A percentile compares a stretch with the other conserved stretches of the same genome.
phyloP scores from a whole-genome alignment of 2,113 vertebrate species.

The Eubucco bourcierii region DNA sequence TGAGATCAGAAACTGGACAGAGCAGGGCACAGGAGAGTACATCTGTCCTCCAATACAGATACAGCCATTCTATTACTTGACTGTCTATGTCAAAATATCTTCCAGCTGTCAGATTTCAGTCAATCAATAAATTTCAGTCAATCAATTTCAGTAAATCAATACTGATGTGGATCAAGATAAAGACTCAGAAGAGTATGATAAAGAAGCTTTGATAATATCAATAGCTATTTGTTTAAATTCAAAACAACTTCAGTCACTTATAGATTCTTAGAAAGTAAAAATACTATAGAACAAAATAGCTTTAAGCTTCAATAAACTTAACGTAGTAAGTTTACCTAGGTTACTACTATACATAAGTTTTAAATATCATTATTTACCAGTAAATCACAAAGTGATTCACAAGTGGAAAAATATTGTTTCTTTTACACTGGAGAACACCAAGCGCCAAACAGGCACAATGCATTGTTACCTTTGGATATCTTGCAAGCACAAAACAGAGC shows the following conservation, averaged over 20 bases:
- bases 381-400: neutral
- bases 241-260: no score
- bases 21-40: neutral
- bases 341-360: neutral
- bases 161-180: accelerated
- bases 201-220: neutral
- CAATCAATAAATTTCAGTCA: no score
- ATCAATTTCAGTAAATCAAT: no score
- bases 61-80: neutral
- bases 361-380: neutral
- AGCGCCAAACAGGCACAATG: neutral
- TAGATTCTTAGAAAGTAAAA: neutral
- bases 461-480: neutral
- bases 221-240: neutral
- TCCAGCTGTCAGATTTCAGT: neutral
- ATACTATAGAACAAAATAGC: neutral
- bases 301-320: neutral
- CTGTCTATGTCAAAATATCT: neutral
- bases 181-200: neutral
- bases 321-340: neutral
- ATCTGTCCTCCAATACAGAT: neutral
- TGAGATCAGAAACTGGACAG: neutral
- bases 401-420: neutral
- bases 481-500: neutral
- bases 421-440: neutral